Evolutionary conservation across 2,888 invertebrate genomes (phyloP).

Genomic region (Lobophora halterata): DNA sequence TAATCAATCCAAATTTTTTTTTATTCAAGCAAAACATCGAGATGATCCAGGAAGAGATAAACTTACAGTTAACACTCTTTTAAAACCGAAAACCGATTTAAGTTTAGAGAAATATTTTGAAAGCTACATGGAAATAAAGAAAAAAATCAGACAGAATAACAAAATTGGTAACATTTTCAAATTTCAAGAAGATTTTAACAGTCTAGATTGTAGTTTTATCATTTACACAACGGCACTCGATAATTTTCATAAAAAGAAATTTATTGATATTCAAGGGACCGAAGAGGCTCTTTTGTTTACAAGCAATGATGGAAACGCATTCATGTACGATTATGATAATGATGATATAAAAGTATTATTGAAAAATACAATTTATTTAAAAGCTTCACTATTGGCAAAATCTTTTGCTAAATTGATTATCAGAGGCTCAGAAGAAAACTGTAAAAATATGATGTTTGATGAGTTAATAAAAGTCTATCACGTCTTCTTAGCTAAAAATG

Average conservation of each 20-base stretch:
- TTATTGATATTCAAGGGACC: constrained; percentile 1
- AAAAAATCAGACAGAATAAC: neutral
- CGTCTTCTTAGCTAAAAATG: constrained; percentile 8
- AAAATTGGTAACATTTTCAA: neutral
- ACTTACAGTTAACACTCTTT: constrained; percentile 1
- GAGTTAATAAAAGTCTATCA: constrained; percentile 11
- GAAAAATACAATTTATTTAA: constrained; percentile 1
- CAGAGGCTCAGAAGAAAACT: neutral
- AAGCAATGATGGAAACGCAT: constrained; percentile 3
- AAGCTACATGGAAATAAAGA: constrained; percentile 4
- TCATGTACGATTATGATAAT: constrained; percentile 9
- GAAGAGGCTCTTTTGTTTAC: constrained; percentile 6
- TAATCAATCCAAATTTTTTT: constrained; percentile 24
- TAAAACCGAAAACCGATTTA: constrained; percentile 6
- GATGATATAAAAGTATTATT: constrained; percentile 3
- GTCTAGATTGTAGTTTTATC: constrained; percentile 1
- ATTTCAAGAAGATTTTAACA: constrained; percentile 1
- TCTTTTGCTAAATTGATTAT: constrained; percentile 6
- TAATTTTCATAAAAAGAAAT: constrained; percentile 6
- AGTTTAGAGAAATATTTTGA: constrained; percentile 11
- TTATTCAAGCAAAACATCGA: constrained; percentile 32
- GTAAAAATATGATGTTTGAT: constrained; percentile 7
- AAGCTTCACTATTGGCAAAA: neutral
- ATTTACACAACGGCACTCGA: constrained; percentile 8
- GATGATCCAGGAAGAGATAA: constrained; percentile 4